These are phyloP conservation scores for Coracopsis vasa DNA, from an alignment of 2,113 vertebrate species.

Conservation along the genomic window DNA sequence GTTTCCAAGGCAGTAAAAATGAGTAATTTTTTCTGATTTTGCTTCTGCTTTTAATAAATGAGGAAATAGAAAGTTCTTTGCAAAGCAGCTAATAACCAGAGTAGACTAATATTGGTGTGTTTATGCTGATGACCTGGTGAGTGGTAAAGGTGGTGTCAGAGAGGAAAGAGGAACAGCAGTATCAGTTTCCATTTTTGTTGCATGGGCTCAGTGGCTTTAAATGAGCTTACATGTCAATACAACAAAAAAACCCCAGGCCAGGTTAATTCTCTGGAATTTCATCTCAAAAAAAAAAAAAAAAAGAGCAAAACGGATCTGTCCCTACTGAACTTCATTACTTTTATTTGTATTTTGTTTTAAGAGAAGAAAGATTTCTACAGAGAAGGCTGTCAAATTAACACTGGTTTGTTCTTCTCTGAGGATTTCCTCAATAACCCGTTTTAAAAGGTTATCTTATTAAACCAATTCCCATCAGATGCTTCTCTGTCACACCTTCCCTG, in stretches of 20 bases:
- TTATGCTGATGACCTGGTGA: background rate
- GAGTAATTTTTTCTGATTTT: background rate
- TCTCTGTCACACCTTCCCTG: background rate
- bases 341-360: conserved; percentile 25
- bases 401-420: background rate
- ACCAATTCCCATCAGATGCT: background rate
- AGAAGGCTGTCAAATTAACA: background rate
- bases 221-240: background rate
- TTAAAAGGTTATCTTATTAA: conserved; percentile 29
- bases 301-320: background rate
- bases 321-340: background rate
- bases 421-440: background rate
- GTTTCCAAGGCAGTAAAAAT: background rate
- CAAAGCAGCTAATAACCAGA: background rate
- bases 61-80: background rate
- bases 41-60: background rate
- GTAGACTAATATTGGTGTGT: background rate
- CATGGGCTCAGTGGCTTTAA: background rate
- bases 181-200: background rate
- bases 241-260: background rate
- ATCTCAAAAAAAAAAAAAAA: background rate
- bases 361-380: background rate
- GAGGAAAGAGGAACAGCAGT: background rate
- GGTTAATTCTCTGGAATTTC: background rate
- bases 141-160: background rate